Base-by-base conservation (phyloP, 1,140 invertebrate species). In the Episyrphus balteatus region DNA sequence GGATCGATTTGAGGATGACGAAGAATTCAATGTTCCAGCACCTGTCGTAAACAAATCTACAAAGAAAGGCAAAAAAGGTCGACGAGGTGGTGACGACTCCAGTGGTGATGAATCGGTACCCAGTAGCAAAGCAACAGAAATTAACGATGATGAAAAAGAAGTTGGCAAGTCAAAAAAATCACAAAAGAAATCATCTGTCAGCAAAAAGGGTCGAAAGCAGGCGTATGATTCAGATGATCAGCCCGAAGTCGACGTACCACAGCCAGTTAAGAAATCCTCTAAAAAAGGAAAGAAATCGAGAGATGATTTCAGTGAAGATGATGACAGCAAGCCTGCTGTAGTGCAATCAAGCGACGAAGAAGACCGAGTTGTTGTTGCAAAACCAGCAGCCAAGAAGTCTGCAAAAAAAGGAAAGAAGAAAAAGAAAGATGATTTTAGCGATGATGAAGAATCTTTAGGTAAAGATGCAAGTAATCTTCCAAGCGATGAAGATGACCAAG, bases 1-100 rank as follows among this genome's bases (percentile, higher is more conserved):
- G 57, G 77, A 76, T 47, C 69, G 73, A 54, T 74, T 75, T 51
- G 61, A 73, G 5, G 74, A 76, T 52, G 74, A 78, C 17, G 78
- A 81, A 50, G 71, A 76, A 45, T 70, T 68, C 55, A 72, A 69
- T 56, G 75, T 76, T 46, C 73, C 73, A 36, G 54, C 55, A 41
- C 58, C 67, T 34, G 62, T 55, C 12, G 70, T 70, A 51, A 58
- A 58, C 21, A 56, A 61, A 52, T 13, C 56, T 19, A 32, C 31
- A 33, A 56, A 60, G 48, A 53, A 53, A 12, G 54, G 55, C 1
- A 68, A 66, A 46, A 61, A 66, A 49, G 62, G 59, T 33, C 65
- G 61, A 53, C 61, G 56, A 14, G 59, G 57, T 14, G 58, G 57
- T 14, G 58, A 56, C 30, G 58, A 63, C 26, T 59, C 57, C 36